Evolutionary conservation across 2,797 vertebrate species (phyloP).

Genomic region (Halcyon chelicuti): DNA sequence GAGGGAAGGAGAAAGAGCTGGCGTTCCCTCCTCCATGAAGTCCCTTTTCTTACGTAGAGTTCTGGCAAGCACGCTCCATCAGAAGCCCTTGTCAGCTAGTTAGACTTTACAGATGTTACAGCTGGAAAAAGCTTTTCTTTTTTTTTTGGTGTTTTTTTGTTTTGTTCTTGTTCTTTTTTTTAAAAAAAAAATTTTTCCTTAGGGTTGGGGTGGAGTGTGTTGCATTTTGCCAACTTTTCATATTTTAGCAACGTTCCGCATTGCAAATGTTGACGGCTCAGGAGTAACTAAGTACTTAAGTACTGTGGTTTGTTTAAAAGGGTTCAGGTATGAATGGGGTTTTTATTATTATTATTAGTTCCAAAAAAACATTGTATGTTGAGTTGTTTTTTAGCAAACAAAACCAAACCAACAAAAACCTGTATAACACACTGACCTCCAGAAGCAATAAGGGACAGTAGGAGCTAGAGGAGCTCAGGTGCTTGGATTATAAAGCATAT

Average conservation of each 20-base stretch:
- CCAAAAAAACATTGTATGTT: background rate
- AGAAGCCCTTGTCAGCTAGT: constrained; percentile 16
- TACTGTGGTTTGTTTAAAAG: background rate
- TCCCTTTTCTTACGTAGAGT: background rate
- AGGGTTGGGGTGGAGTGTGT: background rate
- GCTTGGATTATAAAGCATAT: background rate
- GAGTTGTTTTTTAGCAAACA: constrained; percentile 3
- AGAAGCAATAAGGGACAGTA: constrained; percentile 49
- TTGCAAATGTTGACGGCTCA: background rate
- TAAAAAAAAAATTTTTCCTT: too few relatives aligned
- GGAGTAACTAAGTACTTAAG: background rate
- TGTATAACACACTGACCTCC: constrained; percentile 37
- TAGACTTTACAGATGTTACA: background rate
- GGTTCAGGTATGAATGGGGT: background rate
- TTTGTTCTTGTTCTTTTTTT: background rate
- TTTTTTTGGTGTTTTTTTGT: background rate
- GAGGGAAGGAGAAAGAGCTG: background rate
- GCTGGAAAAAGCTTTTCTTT: constrained; percentile 10
- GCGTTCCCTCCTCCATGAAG: background rate
- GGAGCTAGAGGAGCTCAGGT: constrained; percentile 7
- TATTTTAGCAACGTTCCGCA: background rate
- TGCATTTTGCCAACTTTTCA: background rate
- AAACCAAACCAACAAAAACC: background rate
- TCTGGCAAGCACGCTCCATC: background rate
- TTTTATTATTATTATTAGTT: background rate